Evolutionary conservation across 2,888 invertebrate genomes (phyloP).

Genomic region (Polymixis flavicincta): DNA sequence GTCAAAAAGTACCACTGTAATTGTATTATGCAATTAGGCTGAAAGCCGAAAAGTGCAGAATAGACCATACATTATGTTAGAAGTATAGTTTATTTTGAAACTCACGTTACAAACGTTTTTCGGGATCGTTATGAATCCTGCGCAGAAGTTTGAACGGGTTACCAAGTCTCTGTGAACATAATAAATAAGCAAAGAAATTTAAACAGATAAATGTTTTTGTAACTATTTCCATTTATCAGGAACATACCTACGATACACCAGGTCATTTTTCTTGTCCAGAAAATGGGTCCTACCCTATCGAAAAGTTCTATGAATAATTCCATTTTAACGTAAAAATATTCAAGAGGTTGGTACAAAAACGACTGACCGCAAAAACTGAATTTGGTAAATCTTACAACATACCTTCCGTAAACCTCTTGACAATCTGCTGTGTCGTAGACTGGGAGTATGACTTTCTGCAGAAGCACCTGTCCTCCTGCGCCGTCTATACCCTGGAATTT

Average conservation of each 20-base stretch:
- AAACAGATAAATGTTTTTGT: background rate
- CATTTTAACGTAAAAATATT: background rate
- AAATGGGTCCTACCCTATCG: background rate
- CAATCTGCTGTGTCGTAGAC: slow-evolving; percentile 84
- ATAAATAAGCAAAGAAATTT: background rate
- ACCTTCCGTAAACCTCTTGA: slow-evolving; percentile 84
- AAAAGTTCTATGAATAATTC: background rate
- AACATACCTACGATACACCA: background rate
- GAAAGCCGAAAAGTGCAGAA: background rate
- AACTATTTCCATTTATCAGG: background rate
- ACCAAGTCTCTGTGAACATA: slow-evolving; percentile 80
- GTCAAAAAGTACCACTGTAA: background rate
- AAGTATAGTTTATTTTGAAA: background rate
- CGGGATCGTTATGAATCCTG: slow-evolving; percentile 81
- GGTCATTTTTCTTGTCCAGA: background rate
- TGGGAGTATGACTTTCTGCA: slow-evolving; percentile 83
- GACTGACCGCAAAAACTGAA: background rate
- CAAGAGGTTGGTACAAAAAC: background rate
- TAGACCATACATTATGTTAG: background rate
- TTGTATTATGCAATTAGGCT: background rate
- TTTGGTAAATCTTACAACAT: slow-evolving; percentile 67
- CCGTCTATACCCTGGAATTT: slow-evolving; percentile 76
- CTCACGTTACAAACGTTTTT: slow-evolving; percentile 88
- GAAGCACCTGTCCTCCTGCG: slow-evolving; percentile 78
- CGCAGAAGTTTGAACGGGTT: slow-evolving; percentile 84